Percentiles rank a stretch among this genome's conserved stretches.
Evolutionary conservation across 2,888 invertebrate species (phyloP).

Genomic region (Drosophila cognata): DNA sequence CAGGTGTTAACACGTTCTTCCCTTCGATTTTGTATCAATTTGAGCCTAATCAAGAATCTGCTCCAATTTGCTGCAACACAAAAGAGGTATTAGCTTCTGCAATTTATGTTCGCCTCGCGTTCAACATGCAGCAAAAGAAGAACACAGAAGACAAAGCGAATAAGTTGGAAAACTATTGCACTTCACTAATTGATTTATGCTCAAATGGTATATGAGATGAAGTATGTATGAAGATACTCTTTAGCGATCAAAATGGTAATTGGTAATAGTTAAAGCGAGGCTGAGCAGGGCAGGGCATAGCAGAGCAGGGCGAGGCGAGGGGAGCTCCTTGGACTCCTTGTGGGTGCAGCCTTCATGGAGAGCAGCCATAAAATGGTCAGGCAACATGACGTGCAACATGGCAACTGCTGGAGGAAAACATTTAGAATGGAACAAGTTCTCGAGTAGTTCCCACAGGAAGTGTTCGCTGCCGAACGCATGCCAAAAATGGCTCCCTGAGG

Average conservation of each 20-base stretch:
- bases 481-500: slow-evolving; percentile 75
- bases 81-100: slow-evolving; percentile 57
- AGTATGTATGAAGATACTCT: slow-evolving; percentile 26
- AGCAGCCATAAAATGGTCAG: slow-evolving; percentile 47
- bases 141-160: slow-evolving; percentile 16
- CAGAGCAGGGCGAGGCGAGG: neutral
- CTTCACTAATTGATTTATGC: slow-evolving; percentile 73
- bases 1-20: slow-evolving; percentile 44
- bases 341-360: slow-evolving; percentile 55
- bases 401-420: slow-evolving; percentile 26
- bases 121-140: slow-evolving; percentile 43
- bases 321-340: slow-evolving; percentile 27
- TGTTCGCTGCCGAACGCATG: slow-evolving; percentile 74
- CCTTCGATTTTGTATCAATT: slow-evolving; percentile 43
- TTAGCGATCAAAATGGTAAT: slow-evolving; percentile 37
- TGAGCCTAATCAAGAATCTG: slow-evolving; percentile 30
- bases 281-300: no score
- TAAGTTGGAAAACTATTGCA: slow-evolving; percentile 60
- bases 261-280: slow-evolving; percentile 8
- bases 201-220: slow-evolving; percentile 40
- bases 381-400: slow-evolving; percentile 50
- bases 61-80: slow-evolving; percentile 66
- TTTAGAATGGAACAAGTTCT: slow-evolving; percentile 60
- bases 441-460: slow-evolving; percentile 75
- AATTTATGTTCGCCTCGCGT: slow-evolving; percentile 65